Conservation (phyloP, 2,113 vertebrate genomes). For the Callipepla californica region DNA sequence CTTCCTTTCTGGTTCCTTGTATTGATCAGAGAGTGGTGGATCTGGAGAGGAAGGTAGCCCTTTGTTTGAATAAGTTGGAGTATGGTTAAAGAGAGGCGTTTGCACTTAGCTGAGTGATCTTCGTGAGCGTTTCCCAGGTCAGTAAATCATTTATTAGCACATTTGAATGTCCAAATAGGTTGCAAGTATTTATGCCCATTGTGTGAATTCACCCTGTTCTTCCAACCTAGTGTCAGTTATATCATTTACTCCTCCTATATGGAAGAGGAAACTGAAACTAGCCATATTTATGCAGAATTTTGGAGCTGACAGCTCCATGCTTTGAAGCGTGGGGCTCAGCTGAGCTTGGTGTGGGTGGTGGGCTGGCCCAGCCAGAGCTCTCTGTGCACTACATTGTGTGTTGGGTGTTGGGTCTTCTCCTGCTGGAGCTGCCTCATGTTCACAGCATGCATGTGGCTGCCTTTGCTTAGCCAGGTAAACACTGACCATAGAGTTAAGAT, state of each 20-base stretch:
- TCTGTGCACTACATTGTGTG: not conserved
- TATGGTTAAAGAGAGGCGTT: not conserved
- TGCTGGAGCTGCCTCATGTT: not conserved
- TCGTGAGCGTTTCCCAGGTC: not conserved
- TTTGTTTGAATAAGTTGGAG: not conserved
- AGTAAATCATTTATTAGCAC: not conserved
- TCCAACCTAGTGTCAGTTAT: not conserved
- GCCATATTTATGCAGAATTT: not conserved
- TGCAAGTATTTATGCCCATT: not conserved
- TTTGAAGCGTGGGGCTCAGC: not conserved
- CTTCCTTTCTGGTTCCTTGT: constrained; percentile 52
- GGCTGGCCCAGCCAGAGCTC: not conserved
- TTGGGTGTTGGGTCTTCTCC: not conserved
- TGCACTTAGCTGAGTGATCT: not conserved
- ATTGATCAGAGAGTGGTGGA: not conserved
- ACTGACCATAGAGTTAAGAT: not conserved
- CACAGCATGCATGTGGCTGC: too few relatives aligned
- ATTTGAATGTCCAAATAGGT: not conserved
- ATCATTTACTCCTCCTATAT: not conserved
- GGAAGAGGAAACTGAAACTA: not conserved
- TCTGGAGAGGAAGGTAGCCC: not conserved
- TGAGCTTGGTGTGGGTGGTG: not conserved
- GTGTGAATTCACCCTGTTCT: not conserved
- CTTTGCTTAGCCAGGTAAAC: not conserved
- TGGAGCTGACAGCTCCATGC: not conserved